Conservation (phyloP, 1,140 invertebrate genomes). For the Leguminivora glycinivorella region DNA sequence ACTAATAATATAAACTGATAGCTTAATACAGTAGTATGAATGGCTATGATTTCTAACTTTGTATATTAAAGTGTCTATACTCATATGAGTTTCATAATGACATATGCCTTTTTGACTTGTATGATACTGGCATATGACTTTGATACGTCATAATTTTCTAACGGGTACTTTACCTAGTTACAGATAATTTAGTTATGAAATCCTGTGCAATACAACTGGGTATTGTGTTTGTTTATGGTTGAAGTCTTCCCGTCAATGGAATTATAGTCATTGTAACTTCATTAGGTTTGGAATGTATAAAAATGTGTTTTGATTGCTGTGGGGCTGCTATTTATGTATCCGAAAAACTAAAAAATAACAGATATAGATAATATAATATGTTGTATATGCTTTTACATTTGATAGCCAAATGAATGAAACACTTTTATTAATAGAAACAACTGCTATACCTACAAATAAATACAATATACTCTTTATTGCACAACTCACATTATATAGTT, state of each 20-base stretch:
- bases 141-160: background rate
- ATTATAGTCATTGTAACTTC: background rate
- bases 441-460: no score
- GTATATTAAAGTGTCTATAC: background rate
- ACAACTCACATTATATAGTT: no score
- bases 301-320: no score
- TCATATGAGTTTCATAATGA: background rate
- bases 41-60: background rate
- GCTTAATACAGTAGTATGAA: background rate
- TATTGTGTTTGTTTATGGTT: conserved; percentile 8
- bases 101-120: background rate
- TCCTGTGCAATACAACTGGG: background rate
- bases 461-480: no score
- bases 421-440: no score
- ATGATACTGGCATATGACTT: background rate
- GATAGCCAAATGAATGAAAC: no score
- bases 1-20: background rate
- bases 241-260: background rate
- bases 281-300: no score
- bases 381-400: no score
- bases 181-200: background rate
- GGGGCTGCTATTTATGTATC: no score
- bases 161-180: conserved; percentile 6
- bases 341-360: no score
- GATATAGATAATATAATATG: no score